These are phyloP conservation scores for Steinernema hermaphroditum DNA, from an alignment of 2,888 invertebrate species.

Conservation along the genomic window DNA sequence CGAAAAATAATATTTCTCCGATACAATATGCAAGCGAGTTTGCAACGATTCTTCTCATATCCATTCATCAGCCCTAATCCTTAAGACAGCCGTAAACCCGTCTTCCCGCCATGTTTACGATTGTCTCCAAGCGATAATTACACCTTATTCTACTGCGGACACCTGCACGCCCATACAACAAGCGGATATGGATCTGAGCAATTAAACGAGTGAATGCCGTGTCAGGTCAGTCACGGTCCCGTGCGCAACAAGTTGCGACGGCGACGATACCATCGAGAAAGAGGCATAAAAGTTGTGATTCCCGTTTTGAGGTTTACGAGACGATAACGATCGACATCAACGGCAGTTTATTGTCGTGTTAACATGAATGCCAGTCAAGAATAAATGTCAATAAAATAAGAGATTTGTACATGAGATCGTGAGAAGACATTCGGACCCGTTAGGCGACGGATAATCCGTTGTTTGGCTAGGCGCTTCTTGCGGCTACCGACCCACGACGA, in stretches of 20 bases:
- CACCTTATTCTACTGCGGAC: not conserved
- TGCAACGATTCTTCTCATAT: no score
- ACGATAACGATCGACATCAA: constrained; percentile 5
- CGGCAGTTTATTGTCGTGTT: not conserved
- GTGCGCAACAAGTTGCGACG: not conserved
- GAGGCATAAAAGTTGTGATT: constrained; percentile 6
- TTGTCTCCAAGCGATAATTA: constrained; percentile 14
- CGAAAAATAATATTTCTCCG: no score
- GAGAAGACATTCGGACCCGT: not conserved
- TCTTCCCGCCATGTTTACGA: not conserved
- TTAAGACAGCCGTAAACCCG: constrained; percentile 1
- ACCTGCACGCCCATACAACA: not conserved
- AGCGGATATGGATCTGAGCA: constrained; percentile 18
- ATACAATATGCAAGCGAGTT: no score
- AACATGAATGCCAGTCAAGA: not conserved
- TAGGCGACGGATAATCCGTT: constrained; percentile 7
- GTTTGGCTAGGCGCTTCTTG: not conserved
- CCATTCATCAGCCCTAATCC: no score
- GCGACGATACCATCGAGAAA: constrained; percentile 2
- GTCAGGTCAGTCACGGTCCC: constrained; percentile 9
- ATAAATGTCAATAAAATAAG: constrained; percentile 5
- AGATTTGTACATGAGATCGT: constrained; percentile 21
- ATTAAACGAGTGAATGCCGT: not conserved
- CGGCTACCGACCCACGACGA: constrained; percentile 1
- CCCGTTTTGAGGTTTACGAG: constrained; percentile 24